Conservation (phyloP, 1,140 invertebrate genomes). For the Sipha flava region DNA sequence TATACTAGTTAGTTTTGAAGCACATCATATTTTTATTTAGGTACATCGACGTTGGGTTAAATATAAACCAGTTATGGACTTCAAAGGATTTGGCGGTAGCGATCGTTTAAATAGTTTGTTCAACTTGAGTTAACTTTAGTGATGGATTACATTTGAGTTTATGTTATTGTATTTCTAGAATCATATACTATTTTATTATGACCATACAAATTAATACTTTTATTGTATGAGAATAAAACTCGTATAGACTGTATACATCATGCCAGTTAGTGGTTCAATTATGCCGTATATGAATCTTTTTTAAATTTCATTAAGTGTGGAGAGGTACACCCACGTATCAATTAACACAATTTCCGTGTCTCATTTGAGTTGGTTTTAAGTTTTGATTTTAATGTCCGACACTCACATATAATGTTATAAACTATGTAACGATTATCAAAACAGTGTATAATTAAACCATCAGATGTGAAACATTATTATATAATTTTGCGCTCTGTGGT, state of each 20-base stretch:
- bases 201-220: background rate
- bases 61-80: conserved; percentile 7
- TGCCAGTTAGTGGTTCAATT: too few relatives aligned
- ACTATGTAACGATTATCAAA: too few relatives aligned
- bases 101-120: conserved; percentile 14
- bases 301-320: too few relatives aligned
- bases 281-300: too few relatives aligned
- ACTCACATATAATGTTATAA: too few relatives aligned
- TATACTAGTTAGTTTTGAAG: background rate
- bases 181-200: background rate
- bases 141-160: background rate
- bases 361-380: background rate
- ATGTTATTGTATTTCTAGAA: background rate
- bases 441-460: background rate
- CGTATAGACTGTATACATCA: too few relatives aligned
- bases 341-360: background rate
- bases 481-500: background rate
- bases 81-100: conserved; percentile 11
- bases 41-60: background rate
- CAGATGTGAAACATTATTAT: background rate
- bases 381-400: background rate
- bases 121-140: background rate
- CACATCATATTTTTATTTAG: background rate
- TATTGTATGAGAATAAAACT: background rate
- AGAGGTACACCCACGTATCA: background rate